phyloP scores from a whole-genome alignment of 1,140 invertebrate genomes.

The silkworm (Bombyx mori) region DNA sequence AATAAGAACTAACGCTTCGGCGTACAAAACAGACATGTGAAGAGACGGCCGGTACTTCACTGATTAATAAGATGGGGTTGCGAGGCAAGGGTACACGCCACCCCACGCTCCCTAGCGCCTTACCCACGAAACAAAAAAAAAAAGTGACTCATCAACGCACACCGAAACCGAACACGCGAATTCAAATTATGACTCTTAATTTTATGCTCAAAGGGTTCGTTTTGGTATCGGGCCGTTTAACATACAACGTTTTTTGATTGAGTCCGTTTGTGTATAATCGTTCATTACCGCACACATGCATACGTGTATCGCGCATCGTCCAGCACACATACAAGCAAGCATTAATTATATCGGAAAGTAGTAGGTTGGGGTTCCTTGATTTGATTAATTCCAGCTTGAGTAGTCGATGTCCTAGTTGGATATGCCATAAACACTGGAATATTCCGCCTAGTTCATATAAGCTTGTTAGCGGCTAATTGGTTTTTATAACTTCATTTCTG shows the following conservation, averaged over 20 bases:
- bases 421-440: constrained; percentile 53
- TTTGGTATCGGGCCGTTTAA: constrained; percentile 25
- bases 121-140: constrained; percentile 69
- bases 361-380: constrained; percentile 66
- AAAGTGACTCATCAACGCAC: constrained; percentile 71
- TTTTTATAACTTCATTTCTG: constrained; percentile 11
- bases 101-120: constrained; percentile 47
- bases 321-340: constrained; percentile 45
- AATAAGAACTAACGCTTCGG: constrained; percentile 44
- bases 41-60: constrained; percentile 64
- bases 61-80: constrained; percentile 71
- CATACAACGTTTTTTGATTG: constrained; percentile 36
- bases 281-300: constrained; percentile 65
- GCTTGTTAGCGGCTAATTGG: constrained; percentile 24
- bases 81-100: constrained; percentile 53
- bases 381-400: constrained; percentile 68
- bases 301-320: constrained; percentile 32
- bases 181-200: constrained; percentile 53
- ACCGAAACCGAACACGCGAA: constrained; percentile 37
- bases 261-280: constrained; percentile 62
- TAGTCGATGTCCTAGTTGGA: constrained; percentile 52
- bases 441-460: constrained; percentile 32
- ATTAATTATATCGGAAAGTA: constrained; percentile 71
- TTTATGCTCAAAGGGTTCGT: constrained; percentile 39
- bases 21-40: constrained; percentile 57